A percentile compares a stretch with the other conserved stretches of the same genome.
Evolutionary conservation across 2,113 vertebrate species (phyloP).

Genomic region (Barbus barbus): DNA sequence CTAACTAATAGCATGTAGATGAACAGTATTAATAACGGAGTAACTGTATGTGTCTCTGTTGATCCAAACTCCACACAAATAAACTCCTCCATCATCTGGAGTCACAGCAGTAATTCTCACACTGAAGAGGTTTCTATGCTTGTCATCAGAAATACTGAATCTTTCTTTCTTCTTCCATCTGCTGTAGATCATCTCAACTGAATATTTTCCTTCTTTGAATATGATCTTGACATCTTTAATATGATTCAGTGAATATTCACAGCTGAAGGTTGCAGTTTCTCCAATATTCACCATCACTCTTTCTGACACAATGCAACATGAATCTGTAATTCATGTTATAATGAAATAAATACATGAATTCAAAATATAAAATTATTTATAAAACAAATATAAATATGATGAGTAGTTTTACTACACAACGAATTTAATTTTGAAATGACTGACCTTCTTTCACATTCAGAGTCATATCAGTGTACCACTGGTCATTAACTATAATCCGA

Average conservation of each 20-base stretch:
- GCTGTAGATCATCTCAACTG: neutral
- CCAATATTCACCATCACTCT: neutral
- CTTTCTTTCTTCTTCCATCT: neutral
- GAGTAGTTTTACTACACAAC: too few species aligned
- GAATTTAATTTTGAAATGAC: too few species aligned
- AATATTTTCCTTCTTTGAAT: neutral
- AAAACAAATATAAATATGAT: too few species aligned
- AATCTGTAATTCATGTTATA: too few species aligned
- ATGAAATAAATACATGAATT: too few species aligned
- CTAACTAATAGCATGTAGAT: neutral
- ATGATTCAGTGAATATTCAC: too few species aligned
- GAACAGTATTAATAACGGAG: neutral
- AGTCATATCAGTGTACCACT: neutral
- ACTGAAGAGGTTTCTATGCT: neutral
- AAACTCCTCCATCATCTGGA: too few species aligned
- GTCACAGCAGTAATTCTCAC: too few species aligned
- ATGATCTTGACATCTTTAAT: neutral
- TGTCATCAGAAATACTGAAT: slow-evolving; percentile 11
- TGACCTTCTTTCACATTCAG: neutral
- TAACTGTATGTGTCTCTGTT: too few species aligned
- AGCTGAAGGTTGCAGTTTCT: neutral
- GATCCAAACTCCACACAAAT: too few species aligned
- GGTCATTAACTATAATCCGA: rapidly evolving
- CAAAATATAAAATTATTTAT: too few species aligned
- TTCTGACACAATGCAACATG: neutral